Evolutionary conservation across 2,888 invertebrate genomes (phyloP).

Genomic region (Eristalis intricaria): DNA sequence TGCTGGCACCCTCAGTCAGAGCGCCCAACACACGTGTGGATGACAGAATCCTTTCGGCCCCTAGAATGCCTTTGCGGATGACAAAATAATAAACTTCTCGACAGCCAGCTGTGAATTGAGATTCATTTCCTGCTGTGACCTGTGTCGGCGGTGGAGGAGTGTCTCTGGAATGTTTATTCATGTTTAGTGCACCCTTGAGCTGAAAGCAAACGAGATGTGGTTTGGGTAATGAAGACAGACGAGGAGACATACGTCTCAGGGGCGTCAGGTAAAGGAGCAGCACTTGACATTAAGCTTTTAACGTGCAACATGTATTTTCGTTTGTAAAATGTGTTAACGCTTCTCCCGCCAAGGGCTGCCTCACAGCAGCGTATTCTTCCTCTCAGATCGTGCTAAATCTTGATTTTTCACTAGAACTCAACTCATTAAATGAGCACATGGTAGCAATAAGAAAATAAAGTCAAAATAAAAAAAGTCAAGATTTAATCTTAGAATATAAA

Average conservation of each 20-base stretch:
- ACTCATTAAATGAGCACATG: no score
- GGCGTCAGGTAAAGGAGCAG: not conserved
- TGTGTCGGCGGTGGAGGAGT: not conserved
- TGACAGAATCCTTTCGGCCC: constrained; percentile 13
- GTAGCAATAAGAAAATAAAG: no score
- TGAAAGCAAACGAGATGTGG: not conserved
- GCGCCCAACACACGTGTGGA: constrained; percentile 1
- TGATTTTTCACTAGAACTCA: no score
- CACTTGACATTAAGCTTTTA: not conserved
- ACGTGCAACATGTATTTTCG: not conserved
- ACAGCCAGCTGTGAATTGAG: constrained; percentile 8
- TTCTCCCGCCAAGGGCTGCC: no score
- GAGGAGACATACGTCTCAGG: not conserved
- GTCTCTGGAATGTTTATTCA: constrained; percentile 10
- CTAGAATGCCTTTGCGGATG: not conserved
- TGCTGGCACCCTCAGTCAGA: constrained; percentile 21
- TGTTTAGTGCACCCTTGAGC: not conserved
- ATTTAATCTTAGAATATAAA: no score
- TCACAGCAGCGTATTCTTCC: no score
- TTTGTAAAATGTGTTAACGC: no score
- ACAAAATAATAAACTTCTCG: constrained; percentile 30
- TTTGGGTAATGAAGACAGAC: not conserved
- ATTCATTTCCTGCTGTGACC: constrained; percentile 23
- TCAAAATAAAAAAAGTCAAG: no score
- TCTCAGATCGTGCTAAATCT: no score